A percentile compares a stretch with the other conserved stretches of the same genome.
Evolutionary conservation across 2,113 vertebrate species (phyloP).

Genomic region (Potamarius usumacintae): DNA sequence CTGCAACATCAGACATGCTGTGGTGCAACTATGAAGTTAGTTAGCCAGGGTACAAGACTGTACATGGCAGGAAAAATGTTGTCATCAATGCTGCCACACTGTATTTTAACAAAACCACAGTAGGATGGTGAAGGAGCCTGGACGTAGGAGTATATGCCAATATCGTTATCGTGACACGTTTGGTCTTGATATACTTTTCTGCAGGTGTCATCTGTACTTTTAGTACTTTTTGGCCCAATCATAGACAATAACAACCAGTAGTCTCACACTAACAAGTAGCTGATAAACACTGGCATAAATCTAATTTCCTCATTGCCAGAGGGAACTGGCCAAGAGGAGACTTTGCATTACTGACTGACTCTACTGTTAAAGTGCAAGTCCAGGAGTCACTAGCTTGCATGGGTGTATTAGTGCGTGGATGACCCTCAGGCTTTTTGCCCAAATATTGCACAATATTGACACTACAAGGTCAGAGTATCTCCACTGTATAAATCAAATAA

Average conservation of each 20-base stretch:
- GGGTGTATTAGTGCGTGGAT: background rate
- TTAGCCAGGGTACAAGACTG: background rate
- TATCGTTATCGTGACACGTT: background rate
- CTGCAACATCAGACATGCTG: background rate
- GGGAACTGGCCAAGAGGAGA: background rate
- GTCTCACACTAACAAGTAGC: background rate
- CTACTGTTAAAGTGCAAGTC: background rate
- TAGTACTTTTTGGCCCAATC: background rate
- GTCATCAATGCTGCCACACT: background rate
- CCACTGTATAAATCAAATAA: background rate
- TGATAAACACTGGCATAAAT: background rate
- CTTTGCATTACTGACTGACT: background rate
- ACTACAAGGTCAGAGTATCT: background rate
- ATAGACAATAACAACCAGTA: background rate
- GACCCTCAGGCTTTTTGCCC: background rate
- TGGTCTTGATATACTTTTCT: background rate
- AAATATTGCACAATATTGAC: background rate
- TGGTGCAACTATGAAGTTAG: background rate
- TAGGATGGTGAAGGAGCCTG: background rate
- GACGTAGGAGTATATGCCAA: background rate
- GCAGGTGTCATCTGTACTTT: background rate
- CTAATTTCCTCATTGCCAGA: background rate
- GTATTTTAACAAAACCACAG: background rate
- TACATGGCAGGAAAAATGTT: background rate
- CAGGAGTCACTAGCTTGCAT: background rate